Evolutionary conservation across 1,140 invertebrate species (phyloP).

Genomic region (Agrilus planipennis): DNA sequence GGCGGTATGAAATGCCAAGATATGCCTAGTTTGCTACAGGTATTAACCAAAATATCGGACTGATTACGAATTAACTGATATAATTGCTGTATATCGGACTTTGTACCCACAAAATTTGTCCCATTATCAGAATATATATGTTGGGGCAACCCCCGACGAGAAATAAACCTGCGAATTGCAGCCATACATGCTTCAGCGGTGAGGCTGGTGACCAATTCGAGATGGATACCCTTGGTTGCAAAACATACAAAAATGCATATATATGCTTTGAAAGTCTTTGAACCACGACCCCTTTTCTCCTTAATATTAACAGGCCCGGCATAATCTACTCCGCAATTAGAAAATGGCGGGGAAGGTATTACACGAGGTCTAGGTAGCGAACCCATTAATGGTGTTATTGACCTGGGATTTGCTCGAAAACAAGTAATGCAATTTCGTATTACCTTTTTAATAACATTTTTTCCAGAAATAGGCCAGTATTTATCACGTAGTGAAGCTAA

Average conservation of each 20-base stretch:
- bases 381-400: constrained; percentile 3
- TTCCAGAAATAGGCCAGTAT: neutral
- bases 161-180: neutral
- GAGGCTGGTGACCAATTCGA: neutral
- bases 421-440: neutral
- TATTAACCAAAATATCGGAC: too few relatives aligned
- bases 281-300: too few relatives aligned
- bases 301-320: constrained; percentile 9
- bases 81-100: constrained; percentile 10
- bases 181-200: neutral
- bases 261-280: constrained; percentile 6
- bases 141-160: neutral
- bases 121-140: neutral
- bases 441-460: constrained; percentile 2
- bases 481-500: constrained; percentile 1
- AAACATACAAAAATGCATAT: constrained; percentile 1
- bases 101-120: constrained; percentile 27
- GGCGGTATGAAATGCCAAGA: too few relatives aligned
- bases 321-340: constrained; percentile 10
- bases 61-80: constrained; percentile 1
- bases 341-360: constrained; percentile 6
- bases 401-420: constrained; percentile 1
- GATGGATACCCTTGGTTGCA: neutral
- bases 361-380: constrained; percentile 7
- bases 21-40: too few relatives aligned